A percentile compares a stretch with the other conserved stretches of the same genome.
These are phyloP conservation scores for Casuarius casuarius DNA, from an alignment of 2,113 vertebrate genomes.

Conservation along the genomic window DNA sequence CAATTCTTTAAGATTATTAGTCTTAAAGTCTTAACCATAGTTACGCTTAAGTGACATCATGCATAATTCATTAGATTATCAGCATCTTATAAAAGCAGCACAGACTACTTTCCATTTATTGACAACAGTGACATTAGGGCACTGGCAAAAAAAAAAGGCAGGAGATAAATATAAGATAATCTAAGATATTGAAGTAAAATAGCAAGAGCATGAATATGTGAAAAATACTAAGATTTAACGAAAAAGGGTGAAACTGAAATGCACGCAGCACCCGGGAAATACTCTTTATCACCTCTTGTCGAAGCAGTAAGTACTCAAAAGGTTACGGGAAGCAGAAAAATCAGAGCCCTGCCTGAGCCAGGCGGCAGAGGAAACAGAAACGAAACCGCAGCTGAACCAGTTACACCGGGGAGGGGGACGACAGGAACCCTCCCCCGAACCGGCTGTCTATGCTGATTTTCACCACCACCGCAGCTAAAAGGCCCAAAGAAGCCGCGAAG, in stretches of 20 bases:
- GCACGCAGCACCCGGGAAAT: rapidly evolving
- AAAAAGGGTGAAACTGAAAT: not conserved
- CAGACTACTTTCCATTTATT: not conserved
- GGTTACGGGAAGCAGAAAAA: rapidly evolving
- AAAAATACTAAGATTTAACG: not conserved
- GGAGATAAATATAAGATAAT: not conserved
- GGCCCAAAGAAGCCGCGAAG: rapidly evolving
- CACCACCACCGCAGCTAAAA: not conserved
- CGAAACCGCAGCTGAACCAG: rapidly evolving
- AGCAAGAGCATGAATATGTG: rapidly evolving
- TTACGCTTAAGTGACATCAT: not conserved
- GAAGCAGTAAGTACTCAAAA: rapidly evolving
- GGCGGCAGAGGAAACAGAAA: not conserved
- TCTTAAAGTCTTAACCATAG: no score
- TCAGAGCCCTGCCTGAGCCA: not conserved
- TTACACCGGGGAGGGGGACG: not conserved
- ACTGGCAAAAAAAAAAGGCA: not conserved
- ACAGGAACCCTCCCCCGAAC: not conserved
- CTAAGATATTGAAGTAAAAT: not conserved
- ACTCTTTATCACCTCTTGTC: rapidly evolving
- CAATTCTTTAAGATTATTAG: no score
- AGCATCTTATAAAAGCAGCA: not conserved
- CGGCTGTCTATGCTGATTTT: no score
- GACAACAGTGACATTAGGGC: not conserved
- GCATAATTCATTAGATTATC: not conserved